Evolutionary conservation across 2,888 invertebrate species (phyloP).

Genomic region (Apoda limacodes): DNA sequence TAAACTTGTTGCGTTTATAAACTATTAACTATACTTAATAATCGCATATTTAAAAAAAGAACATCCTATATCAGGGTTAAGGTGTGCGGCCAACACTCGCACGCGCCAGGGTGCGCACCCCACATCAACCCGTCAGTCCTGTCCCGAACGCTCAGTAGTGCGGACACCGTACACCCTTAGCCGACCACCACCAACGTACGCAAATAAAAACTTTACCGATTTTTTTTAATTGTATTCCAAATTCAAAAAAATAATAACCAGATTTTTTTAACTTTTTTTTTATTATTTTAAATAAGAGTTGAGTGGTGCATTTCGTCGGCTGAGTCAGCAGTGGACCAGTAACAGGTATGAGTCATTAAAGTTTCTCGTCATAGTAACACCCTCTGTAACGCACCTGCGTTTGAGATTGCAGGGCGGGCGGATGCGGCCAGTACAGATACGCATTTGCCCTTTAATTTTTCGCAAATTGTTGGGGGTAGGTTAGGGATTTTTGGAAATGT

Average conservation of each 20-base stretch:
- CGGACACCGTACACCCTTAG: constrained; percentile 60
- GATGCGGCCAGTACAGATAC: too few species aligned
- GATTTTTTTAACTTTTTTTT: constrained; percentile 17
- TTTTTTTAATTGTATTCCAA: constrained; percentile 9
- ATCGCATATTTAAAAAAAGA: too few species aligned
- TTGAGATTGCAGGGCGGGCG: not conserved
- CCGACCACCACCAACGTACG: constrained; percentile 17
- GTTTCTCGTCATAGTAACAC: constrained; percentile 61
- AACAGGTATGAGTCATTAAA: constrained; percentile 56
- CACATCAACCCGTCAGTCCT: constrained; percentile 42
- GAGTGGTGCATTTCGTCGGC: constrained; percentile 29
- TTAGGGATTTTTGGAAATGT: too few species aligned
- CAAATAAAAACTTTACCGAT: constrained; percentile 23
- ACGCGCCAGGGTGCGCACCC: constrained; percentile 55
- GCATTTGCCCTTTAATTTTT: too few species aligned
- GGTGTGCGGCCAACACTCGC: constrained; percentile 34
- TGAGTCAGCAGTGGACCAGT: constrained; percentile 54
- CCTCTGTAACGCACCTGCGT: constrained; percentile 37
- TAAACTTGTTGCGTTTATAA: too few species aligned
- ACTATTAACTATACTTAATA: too few species aligned
- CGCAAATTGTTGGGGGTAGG: too few species aligned
- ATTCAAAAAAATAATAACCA: constrained; percentile 7
- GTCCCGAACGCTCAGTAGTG: constrained; percentile 48
- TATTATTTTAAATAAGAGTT: constrained; percentile 22
- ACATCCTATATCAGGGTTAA: constrained; percentile 42